Conservation (phyloP, 2,113 vertebrate species). For the Podiceps cristatus region DNA sequence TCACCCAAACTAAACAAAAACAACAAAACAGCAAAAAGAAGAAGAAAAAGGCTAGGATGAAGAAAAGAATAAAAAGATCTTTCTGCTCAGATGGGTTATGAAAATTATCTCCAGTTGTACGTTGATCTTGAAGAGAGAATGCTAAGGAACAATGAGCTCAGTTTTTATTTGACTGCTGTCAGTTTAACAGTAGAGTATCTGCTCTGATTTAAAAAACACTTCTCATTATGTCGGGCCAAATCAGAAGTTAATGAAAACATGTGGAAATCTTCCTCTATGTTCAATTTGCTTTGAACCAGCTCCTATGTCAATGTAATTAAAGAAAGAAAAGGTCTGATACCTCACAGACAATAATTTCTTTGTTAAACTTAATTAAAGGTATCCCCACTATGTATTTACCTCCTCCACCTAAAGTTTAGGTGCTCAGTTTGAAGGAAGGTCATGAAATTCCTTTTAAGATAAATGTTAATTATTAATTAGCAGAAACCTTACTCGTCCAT, state of each 20-base stretch:
- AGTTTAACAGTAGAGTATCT: not conserved
- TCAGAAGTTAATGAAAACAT: not conserved
- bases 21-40: not conserved
- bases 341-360: not conserved
- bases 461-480: conserved; percentile 40
- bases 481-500: not conserved
- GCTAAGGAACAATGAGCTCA: not conserved
- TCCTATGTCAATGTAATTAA: not conserved
- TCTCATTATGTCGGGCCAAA: not conserved
- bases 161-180: not conserved
- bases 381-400: not conserved
- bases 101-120: conserved; percentile 15
- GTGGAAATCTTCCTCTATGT: not conserved
- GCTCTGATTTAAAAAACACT: not conserved
- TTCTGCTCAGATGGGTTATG: not conserved
- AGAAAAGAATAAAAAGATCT: not conserved
- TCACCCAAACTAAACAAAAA: not conserved
- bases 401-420: not conserved
- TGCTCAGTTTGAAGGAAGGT: not conserved
- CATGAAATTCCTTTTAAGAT: not conserved
- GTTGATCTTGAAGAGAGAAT: not conserved
- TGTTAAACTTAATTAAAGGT: not conserved
- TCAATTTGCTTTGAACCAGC: not conserved
- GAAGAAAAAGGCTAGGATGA: not conserved
- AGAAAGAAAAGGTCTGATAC: not conserved